Evolutionary conservation across 1,140 invertebrate genomes (phyloP).

Genomic region (Pinna nobilis): DNA sequence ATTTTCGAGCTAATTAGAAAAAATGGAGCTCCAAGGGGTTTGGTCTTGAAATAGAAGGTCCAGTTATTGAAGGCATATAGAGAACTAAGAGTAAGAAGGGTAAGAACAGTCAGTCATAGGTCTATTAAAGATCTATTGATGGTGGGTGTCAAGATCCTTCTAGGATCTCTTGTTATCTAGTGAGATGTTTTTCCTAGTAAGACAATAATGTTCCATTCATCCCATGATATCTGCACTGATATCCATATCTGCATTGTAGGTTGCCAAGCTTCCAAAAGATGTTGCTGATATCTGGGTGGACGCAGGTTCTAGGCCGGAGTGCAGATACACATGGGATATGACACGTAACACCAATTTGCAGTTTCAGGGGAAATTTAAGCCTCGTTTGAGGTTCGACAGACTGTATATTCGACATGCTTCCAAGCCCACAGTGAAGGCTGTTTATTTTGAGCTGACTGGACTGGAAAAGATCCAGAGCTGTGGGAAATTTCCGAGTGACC

Average conservation of each 20-base stretch:
- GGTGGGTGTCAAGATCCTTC: no score
- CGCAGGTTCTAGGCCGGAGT: constrained; percentile 77
- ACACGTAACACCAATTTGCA: constrained; percentile 76
- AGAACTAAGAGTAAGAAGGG: no score
- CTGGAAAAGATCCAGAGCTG: constrained; percentile 77
- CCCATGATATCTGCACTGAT: not conserved
- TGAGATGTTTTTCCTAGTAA: no score
- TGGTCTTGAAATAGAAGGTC: no score
- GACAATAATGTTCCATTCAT: no score
- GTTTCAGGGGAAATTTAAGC: constrained; percentile 71
- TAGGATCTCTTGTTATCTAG: no score
- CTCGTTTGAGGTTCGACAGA: constrained; percentile 79
- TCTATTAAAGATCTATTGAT: no score
- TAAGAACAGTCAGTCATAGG: no score
- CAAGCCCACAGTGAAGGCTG: constrained; percentile 68
- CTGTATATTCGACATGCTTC: constrained; percentile 75
- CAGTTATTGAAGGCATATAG: no score
- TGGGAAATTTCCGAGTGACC: constrained; percentile 79
- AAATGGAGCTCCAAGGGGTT: no score
- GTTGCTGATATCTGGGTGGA: constrained; percentile 78
- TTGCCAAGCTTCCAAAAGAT: constrained; percentile 74
- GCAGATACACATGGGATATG: constrained; percentile 79
- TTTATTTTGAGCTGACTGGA: constrained; percentile 79
- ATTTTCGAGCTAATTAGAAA: no score
- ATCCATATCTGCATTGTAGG: constrained; percentile 73